Base-by-base conservation (phyloP, 2,113 vertebrate genomes). In the Hymenochirus boettgeri region DNA sequence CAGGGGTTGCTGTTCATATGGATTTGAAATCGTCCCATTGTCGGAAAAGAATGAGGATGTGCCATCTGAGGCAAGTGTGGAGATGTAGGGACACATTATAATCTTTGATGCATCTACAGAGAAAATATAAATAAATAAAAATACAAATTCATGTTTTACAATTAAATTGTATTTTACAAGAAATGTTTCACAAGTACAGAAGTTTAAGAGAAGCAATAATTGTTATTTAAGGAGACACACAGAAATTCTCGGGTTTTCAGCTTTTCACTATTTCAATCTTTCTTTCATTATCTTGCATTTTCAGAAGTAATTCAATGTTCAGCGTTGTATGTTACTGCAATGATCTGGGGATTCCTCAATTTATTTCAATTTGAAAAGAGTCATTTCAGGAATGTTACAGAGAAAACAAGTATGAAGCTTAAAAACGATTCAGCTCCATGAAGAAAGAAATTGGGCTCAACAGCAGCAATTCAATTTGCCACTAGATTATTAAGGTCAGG, bases 1-100 rank as follows among this genome's bases (percentile, higher is more conserved):
- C 90, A 0, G 89, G 89, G 90, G 91, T 64, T 92, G 93, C 74
- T 96, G 95, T 50, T 99, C 95, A 0, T 97, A 99, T 0, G 92
- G 89, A 24, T 97, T 94, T 72, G 93, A 85, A 83, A 98, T 89
- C 86, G 96, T 66, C 89, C 87, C 79, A 98, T 85, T 62, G 80
- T 89, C 27, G 95, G 93, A 59, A 94, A 97, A 0, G 94, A 93
- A 48, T 96, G 94, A 6, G 92, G 92, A 70, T 93, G 93, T 66
- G 84, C 85, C 88, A 96, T 85, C 78, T 90, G 88, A 58, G 93
- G 83, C 50, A 95, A 85, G 70, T 94, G 72, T 45, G 89, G 86
- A 2, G 93, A 90, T 31, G 88, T 88, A 24, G 85, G 79, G 35
- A 85, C 53, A 88, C 73, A 0, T 92, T 96, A 84, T 97, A 81